phyloP scores from a whole-genome alignment of 2,113 vertebrate species.

The Regulus satrapa region DNA sequence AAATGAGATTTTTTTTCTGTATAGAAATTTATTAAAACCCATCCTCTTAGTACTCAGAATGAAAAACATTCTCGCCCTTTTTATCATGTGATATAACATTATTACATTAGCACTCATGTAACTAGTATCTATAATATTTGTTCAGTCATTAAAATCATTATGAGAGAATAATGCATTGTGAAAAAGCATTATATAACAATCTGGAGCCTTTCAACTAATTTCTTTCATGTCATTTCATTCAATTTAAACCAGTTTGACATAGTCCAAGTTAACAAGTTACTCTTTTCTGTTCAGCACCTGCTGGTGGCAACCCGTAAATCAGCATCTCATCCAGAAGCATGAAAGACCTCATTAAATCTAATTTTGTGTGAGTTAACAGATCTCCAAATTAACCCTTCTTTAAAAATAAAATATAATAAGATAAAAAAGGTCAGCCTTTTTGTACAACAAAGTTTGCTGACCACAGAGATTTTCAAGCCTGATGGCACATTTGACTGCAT shows the following conservation, averaged over 20 bases:
- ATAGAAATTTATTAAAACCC: neutral
- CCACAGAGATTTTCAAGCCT: conserved; percentile 46
- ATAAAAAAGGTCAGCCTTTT: conserved; percentile 22
- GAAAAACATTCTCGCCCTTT: neutral
- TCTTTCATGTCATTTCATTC: neutral
- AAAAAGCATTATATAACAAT: conserved; percentile 7
- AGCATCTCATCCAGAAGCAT: neutral
- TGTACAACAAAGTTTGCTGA: conserved; percentile 19
- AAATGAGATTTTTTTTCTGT: neutral
- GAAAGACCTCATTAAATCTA: conserved; percentile 25
- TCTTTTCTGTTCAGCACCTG: conserved; percentile 6
- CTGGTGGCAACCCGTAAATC: neutral
- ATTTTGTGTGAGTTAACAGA: conserved; percentile 16
- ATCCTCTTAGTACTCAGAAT: neutral
- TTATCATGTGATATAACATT: neutral
- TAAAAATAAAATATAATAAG: neutral
- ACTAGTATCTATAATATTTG: neutral
- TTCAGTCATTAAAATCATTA: conserved; percentile 12
- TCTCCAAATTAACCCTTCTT: conserved; percentile 37
- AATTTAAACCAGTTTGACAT: conserved; percentile 32
- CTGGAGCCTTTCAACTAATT: neutral
- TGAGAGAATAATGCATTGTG: neutral
- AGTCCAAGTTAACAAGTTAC: neutral
- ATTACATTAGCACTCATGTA: neutral
- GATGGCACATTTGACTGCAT: conserved; percentile 25